Percentiles rank a stretch among this genome's conserved stretches.
Evolutionary conservation across 2,797 vertebrate species (phyloP).

Genomic region (Chloroceryle amazona): DNA sequence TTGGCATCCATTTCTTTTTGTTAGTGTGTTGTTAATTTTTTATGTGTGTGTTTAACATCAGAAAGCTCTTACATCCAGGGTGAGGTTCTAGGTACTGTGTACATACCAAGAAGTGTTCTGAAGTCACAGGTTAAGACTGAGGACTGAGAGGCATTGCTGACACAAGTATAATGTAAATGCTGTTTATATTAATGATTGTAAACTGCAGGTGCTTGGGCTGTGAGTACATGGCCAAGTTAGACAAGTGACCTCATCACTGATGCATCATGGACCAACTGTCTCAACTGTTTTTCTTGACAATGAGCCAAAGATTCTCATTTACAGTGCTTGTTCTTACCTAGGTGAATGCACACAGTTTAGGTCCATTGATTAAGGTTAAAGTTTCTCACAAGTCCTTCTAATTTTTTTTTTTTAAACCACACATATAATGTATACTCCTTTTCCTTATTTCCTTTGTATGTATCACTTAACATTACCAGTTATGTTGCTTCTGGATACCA

Average conservation of each 20-base stretch:
- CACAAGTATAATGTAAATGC: background rate
- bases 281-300: background rate
- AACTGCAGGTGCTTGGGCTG: background rate
- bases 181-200: background rate
- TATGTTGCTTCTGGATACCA: background rate
- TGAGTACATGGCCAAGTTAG: background rate
- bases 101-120: background rate
- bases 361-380: background rate
- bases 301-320: background rate
- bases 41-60: background rate
- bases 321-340: background rate
- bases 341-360: background rate
- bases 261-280: background rate
- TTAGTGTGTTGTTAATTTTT: background rate
- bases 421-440: background rate
- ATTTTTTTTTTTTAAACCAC: background rate
- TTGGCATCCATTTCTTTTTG: background rate
- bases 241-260: background rate
- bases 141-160: background rate
- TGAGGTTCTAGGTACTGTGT: background rate
- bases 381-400: background rate
- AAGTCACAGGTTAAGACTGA: background rate
- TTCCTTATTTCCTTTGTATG: background rate
- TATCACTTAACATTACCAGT: background rate
- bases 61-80: background rate